Percentiles rank a stretch among this genome's conserved stretches.
phyloP scores from a whole-genome alignment of 1,140 invertebrate species.

The Pachypeltis micranthus region DNA sequence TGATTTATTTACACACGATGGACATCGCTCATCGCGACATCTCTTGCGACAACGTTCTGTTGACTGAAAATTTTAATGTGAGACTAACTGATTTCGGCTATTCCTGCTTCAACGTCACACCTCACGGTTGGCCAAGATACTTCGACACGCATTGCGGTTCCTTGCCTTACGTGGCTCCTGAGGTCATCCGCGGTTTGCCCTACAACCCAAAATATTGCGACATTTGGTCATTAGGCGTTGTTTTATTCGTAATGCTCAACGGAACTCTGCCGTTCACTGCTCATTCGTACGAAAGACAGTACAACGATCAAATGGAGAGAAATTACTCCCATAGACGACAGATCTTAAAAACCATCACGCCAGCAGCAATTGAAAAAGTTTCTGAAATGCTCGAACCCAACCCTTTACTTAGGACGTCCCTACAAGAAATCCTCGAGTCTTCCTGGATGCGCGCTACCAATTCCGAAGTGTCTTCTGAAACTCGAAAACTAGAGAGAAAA shows the following conservation, averaged over 20 bases:
- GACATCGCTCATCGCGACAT: slow-evolving; percentile 61
- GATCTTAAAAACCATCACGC: slow-evolving; percentile 34
- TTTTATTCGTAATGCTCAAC: slow-evolving; percentile 59
- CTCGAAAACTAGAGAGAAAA: background rate
- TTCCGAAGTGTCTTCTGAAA: background rate
- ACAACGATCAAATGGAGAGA: background rate
- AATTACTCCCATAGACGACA: background rate
- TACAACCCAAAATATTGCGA: slow-evolving; percentile 52
- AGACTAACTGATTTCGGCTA: slow-evolving; percentile 79
- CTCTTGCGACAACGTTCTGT: slow-evolving; percentile 66
- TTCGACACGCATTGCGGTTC: slow-evolving; percentile 55
- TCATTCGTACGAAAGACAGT: background rate
- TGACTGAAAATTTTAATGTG: slow-evolving; percentile 56
- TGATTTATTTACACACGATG: slow-evolving; percentile 57
- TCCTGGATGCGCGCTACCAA: background rate
- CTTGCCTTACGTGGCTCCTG: slow-evolving; percentile 54
- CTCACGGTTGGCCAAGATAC: slow-evolving; percentile 39
- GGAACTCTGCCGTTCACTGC: slow-evolving; percentile 58
- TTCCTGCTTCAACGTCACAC: slow-evolving; percentile 39
- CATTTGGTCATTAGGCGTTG: slow-evolving; percentile 55
- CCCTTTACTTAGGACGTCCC: slow-evolving; percentile 14
- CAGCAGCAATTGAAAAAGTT: slow-evolving; percentile 47
- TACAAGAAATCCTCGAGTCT: background rate
- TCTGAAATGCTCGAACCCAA: slow-evolving; percentile 55
- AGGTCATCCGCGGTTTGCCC: slow-evolving; percentile 47